These are phyloP conservation scores for Parapristionchus giblindavisi DNA, from an alignment of 2,888 invertebrate species.

Conservation along the genomic window DNA sequence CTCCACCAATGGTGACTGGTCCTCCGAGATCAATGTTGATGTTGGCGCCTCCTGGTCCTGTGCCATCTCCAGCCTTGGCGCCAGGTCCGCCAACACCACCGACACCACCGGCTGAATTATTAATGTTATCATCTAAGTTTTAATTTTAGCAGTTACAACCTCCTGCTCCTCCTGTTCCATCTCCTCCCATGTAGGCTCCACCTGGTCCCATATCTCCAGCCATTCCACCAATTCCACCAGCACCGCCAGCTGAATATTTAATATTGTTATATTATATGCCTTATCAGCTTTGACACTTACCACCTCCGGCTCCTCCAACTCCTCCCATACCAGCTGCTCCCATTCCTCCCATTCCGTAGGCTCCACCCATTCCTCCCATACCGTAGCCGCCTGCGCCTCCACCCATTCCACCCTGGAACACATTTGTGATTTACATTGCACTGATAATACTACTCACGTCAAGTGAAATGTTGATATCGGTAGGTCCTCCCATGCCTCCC, in stretches of 20 bases:
- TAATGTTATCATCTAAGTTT: slow-evolving; percentile 34
- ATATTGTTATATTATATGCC: slow-evolving; percentile 37
- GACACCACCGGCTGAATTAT: slow-evolving; percentile 35
- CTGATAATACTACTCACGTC: background rate
- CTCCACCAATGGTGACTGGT: too few relatives aligned
- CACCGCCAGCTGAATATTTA: slow-evolving; percentile 38
- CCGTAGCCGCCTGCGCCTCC: slow-evolving; percentile 36
- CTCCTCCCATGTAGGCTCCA: slow-evolving; percentile 27
- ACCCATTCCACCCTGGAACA: slow-evolving; percentile 31
- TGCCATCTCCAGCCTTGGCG: slow-evolving; percentile 6
- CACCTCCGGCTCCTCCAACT: slow-evolving; percentile 26
- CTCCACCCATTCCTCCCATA: slow-evolving; percentile 41
- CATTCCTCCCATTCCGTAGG: slow-evolving; percentile 4
- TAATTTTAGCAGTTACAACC: too few relatives aligned
- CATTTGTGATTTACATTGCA: background rate
- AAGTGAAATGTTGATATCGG: slow-evolving; percentile 37
- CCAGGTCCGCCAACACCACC: slow-evolving; percentile 39
- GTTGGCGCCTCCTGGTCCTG: slow-evolving; percentile 39
- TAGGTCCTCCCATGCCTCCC: slow-evolving; percentile 27
- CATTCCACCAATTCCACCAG: background rate
- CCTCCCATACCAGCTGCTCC: slow-evolving; percentile 31
- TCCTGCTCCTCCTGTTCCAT: slow-evolving; percentile 27
- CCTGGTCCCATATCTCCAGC: slow-evolving; percentile 29
- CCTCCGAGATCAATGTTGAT: slow-evolving; percentile 37
- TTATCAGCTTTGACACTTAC: slow-evolving; percentile 36